Base-by-base conservation (phyloP, 2,797 vertebrate genomes). In the Nyctalus aviator region DNA sequence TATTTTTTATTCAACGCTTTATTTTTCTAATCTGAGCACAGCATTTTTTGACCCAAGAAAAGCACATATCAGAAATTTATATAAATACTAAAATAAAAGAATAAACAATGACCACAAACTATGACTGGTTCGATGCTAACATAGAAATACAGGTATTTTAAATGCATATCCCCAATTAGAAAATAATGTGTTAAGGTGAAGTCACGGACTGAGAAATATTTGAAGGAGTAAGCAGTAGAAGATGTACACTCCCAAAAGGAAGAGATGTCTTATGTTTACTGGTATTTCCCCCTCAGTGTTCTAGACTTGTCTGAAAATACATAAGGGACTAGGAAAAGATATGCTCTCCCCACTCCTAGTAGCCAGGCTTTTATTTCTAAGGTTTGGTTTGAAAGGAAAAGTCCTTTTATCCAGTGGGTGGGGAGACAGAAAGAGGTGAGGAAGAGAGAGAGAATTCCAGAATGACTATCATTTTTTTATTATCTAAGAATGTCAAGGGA, bases 21-120 rank as follows among this genome's bases (percentile, higher is more conserved):
- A 10, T 62, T 83, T 83, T 71, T 18, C 50, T 87, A 68, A 78
- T 64, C 35, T 86, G n/a, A 77, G 82, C 12, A 77, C 7, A 77
- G 18, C 5, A 93, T 68, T 82, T 82, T 53, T 77, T 92, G 27
- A 88, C 13, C n/a, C 41, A 94, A 92, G 37, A 46, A 85, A 95
- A 94, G 6, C 21, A 77, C 90, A 78, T 66, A 85, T 59, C 48
- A 94, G n/a, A 93, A 53, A 30, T 57, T 89, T 41, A 84, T 53
- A 91, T 75, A 73, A 79, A 78, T 84, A 79, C 12, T 77, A 8
- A 95, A 81, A 20, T 18, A 89, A 2, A 77, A 62, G 55, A 73
- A 83, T 91, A 64, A 83, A 55, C 8, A 69, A 86, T 25, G 35
- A n/a, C 14, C 75, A 83, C 4, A 90, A 88, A 88, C 27, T 57